A percentile compares a stretch with the other conserved stretches of the same genome.
Conservation (phyloP, 64 coral and sea anemone genomes). For the Catalaphyllia jardinei region DNA sequence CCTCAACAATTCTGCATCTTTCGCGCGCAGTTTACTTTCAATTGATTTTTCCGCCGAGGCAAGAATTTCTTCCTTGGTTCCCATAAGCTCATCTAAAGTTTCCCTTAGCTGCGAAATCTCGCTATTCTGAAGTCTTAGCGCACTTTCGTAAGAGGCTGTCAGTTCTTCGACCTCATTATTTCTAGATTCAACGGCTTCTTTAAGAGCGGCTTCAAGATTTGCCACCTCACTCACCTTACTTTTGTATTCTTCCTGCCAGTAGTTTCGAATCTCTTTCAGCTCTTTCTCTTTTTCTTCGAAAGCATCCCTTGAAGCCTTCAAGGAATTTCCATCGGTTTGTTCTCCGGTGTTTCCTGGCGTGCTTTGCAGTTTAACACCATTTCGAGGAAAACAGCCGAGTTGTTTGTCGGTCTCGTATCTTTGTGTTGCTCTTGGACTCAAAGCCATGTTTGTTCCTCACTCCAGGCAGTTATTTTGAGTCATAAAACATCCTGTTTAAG, state of each 20-base stretch:
- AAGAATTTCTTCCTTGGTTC: slow-evolving; percentile 26
- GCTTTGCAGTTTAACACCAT: not conserved
- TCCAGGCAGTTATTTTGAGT: not conserved
- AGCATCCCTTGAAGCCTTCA: not conserved
- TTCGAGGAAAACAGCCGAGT: slow-evolving; percentile 52
- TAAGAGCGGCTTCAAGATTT: slow-evolving; percentile 8
- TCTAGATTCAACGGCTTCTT: slow-evolving; percentile 12
- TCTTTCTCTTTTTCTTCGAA: slow-evolving; percentile 45
- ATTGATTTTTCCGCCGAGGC: slow-evolving; percentile 26
- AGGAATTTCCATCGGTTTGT: not conserved
- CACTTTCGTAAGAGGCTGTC: slow-evolving; percentile 11
- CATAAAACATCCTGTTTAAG: not conserved
- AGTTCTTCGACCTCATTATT: slow-evolving; percentile 6
- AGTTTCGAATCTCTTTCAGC: slow-evolving; percentile 12
- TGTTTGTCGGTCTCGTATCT: not conserved
- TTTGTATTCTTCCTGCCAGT: slow-evolving; percentile 54
- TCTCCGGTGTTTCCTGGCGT: not conserved
- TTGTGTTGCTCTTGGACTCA: slow-evolving; percentile 11
- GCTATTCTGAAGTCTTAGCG: not conserved
- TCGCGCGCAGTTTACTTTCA: not conserved
- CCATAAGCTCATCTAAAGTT: slow-evolving; percentile 31
- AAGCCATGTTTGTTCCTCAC: not conserved
- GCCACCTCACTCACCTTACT: slow-evolving; percentile 15
- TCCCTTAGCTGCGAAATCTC: slow-evolving; percentile 34
- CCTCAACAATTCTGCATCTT: slow-evolving; percentile 18